These are phyloP conservation scores for Caenorhabditis elegans DNA, from an alignment of 1,140 invertebrate species.

Conservation along the genomic window WBcel235 BX284603.4:5212501-5213000, in stretches of 20 bases:
- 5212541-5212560: not conserved
- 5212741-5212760: not conserved
- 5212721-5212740: not conserved
- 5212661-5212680: not conserved
- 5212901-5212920: too few species aligned
- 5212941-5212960: too few species aligned
- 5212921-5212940: too few species aligned
- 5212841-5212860: not conserved
- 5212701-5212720: conserved; percentile 23
- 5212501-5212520: not conserved
- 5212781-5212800: not conserved
- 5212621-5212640: not conserved
- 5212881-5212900: too few species aligned
- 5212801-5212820: not conserved
- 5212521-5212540: not conserved
- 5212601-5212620: not conserved
- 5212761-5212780: not conserved
- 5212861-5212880: not conserved
- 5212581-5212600: not conserved
- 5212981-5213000: too few species aligned
- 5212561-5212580: conserved; percentile 20
- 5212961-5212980: too few species aligned
- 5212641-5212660: not conserved
- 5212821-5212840: not conserved
- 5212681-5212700: conserved; percentile 11